Evolutionary conservation across 2,113 vertebrate genomes (phyloP).

Genomic region (Charina bottae): DNA sequence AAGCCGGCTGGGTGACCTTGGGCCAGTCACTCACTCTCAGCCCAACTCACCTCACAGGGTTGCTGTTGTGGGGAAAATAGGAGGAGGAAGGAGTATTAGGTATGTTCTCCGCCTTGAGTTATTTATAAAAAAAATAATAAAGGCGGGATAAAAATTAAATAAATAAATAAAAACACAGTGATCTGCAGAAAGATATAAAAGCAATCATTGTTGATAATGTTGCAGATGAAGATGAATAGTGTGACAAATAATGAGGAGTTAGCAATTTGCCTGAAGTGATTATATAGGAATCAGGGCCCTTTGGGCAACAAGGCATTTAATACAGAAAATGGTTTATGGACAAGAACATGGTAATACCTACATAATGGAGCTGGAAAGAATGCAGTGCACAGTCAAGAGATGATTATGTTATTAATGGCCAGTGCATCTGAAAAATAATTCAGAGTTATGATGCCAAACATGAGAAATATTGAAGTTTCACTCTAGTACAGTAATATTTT

Average conservation of each 20-base stretch:
- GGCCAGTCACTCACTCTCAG: too few species aligned
- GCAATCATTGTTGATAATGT: slow-evolving; percentile 8
- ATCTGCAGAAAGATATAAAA: not conserved
- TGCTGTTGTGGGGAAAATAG: too few species aligned
- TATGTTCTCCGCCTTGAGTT: too few species aligned
- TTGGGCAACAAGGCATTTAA: not conserved
- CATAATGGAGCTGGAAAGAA: not conserved
- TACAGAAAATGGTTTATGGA: slow-evolving; percentile 5
- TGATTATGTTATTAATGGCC: not conserved
- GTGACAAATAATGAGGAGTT: slow-evolving; percentile 26
- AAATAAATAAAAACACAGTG: too few species aligned
- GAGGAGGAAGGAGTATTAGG: too few species aligned
- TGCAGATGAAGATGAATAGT: slow-evolving; percentile 18
- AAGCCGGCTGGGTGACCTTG: too few species aligned
- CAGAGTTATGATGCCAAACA: not conserved
- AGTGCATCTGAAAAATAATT: not conserved
- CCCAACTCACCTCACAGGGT: too few species aligned
- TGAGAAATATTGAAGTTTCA: not conserved
- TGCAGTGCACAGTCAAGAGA: not conserved
- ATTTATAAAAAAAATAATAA: too few species aligned
- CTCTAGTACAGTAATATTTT: not conserved
- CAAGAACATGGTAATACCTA: not conserved
- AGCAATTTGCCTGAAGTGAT: not conserved
- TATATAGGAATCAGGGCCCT: not conserved
- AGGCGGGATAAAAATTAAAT: too few species aligned